These are phyloP conservation scores for Lacanobia oleracea DNA, from an alignment of 2,888 invertebrate species.

Conservation along the genomic window DNA sequence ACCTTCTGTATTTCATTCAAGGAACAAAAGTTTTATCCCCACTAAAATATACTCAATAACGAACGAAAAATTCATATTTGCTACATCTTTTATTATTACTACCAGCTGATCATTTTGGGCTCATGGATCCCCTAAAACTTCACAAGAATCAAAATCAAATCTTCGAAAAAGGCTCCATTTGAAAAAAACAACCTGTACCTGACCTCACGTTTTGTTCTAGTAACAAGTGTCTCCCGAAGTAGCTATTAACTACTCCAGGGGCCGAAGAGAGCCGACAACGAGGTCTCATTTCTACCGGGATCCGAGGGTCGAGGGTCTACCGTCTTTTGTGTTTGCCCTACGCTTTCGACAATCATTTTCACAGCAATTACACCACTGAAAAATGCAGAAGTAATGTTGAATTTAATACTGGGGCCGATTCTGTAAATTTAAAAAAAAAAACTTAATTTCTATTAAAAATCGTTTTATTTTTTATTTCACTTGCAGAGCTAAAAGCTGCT, in stretches of 20 bases:
- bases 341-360: conserved; percentile 60
- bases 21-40: neutral
- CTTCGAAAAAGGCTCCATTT: neutral
- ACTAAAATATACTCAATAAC: neutral
- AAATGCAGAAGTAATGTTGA: conserved; percentile 31
- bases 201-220: conserved; percentile 64
- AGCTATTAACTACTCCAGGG: conserved; percentile 76
- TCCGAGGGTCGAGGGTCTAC: conserved; percentile 63
- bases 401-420: conserved; percentile 19
- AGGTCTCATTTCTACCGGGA: conserved; percentile 64
- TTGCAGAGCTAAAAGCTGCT: too few species aligned
- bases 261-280: conserved; percentile 60
- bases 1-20: neutral
- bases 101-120: neutral
- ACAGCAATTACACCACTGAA: conserved; percentile 65
- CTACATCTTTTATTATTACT: neutral
- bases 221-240: conserved; percentile 73
- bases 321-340: conserved; percentile 64
- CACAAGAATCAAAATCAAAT: neutral
- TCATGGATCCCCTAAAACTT: neutral
- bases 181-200: conserved; percentile 35
- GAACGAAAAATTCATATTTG: neutral
- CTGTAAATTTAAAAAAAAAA: neutral
- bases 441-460: neutral
- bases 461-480: neutral